phyloP scores from a whole-genome alignment of 2,797 vertebrate species.

The Rousettus madagascariensis region DNA sequence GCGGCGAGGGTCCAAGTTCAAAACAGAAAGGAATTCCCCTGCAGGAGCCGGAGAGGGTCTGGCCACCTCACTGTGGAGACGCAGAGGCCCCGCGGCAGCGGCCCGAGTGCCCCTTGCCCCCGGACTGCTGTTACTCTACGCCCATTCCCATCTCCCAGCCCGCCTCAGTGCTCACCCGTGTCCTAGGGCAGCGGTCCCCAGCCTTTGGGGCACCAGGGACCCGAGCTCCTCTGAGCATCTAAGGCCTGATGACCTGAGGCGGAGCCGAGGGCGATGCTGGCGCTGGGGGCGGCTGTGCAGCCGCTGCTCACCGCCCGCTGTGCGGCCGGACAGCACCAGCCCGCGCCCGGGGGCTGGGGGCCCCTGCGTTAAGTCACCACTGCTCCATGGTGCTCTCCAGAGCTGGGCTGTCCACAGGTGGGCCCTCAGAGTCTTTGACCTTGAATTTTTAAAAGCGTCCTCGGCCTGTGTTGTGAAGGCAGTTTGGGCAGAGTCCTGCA shows the following conservation, averaged over 20 bases:
- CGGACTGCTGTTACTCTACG: not conserved
- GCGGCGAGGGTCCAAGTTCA: not conserved
- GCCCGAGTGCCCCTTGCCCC: too few relatives aligned
- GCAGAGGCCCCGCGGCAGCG: fast-evolving
- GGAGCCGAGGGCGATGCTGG: too few relatives aligned
- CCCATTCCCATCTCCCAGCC: not conserved
- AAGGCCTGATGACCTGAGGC: too few relatives aligned
- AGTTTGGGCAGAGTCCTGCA: not conserved
- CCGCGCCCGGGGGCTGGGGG: too few relatives aligned
- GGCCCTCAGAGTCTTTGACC: too few relatives aligned
- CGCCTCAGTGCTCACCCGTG: fast-evolving
- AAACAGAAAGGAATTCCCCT: fast-evolving
- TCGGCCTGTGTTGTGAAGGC: not conserved
- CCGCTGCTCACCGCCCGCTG: too few relatives aligned
- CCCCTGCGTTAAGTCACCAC: not conserved
- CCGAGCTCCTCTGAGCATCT: too few relatives aligned
- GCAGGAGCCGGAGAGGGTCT: fast-evolving
- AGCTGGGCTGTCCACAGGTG: too few relatives aligned
- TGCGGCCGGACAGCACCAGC: too few relatives aligned
- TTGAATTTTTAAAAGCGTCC: fast-evolving
- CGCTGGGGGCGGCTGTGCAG: too few relatives aligned
- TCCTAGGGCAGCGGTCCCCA: too few relatives aligned
- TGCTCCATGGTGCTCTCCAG: not conserved
- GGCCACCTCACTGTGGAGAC: fast-evolving
- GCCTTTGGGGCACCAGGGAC: too few relatives aligned